Percentiles rank a stretch among this genome's conserved stretches.
Evolutionary conservation across 2,113 vertebrate species (phyloP).

Genomic region (Pelecanoides urinatrix): DNA sequence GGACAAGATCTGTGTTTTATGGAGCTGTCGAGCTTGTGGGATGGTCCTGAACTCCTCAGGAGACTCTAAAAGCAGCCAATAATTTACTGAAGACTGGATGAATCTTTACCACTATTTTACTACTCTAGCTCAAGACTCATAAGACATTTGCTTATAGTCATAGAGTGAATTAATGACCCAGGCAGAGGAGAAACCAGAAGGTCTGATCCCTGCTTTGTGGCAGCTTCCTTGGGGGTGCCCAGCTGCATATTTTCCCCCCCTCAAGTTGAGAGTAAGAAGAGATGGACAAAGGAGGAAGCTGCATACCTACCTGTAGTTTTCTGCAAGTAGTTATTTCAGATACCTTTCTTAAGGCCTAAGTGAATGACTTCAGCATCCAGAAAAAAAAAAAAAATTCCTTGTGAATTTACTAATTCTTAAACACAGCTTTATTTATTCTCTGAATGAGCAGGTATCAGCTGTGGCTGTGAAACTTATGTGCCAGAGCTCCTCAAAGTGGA

Average conservation of each 20-base stretch:
- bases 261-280: not conserved
- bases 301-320: not conserved
- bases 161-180: not conserved
- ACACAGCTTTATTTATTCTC: not conserved
- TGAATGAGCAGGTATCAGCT: not conserved
- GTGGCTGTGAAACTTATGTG: not conserved
- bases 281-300: not conserved
- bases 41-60: not conserved
- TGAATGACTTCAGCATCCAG: not conserved
- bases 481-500: not conserved
- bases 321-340: not conserved
- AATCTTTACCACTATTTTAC: not conserved
- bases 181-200: not conserved
- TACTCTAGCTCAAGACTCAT: not conserved
- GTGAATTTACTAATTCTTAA: not conserved
- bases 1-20: not conserved
- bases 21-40: not conserved
- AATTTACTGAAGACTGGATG: not conserved
- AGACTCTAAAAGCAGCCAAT: not conserved
- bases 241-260: accelerated
- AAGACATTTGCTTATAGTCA: not conserved
- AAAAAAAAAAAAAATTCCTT: not conserved
- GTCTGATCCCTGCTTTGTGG: not conserved
- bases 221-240: not conserved
- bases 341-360: not conserved